Conservation (phyloP, 2,797 vertebrate genomes). For the Diceros bicornis region DNA sequence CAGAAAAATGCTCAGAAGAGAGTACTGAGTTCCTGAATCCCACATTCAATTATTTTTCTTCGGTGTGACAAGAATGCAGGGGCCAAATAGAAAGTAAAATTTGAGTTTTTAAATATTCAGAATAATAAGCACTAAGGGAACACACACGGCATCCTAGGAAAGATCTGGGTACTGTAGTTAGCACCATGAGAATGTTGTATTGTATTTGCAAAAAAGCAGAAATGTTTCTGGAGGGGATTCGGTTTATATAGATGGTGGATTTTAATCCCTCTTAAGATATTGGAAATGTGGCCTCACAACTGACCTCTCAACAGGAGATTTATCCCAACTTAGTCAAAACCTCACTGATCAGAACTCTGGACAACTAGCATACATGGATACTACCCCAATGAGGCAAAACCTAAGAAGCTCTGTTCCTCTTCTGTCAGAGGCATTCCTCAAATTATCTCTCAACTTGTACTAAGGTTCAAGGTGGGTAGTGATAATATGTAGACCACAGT, state of each 20-base stretch:
- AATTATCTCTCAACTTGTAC: background rate
- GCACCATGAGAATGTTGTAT: background rate
- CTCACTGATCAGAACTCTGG: background rate
- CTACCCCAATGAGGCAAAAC: background rate
- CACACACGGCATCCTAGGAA: background rate
- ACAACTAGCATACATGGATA: background rate
- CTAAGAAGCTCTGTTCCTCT: background rate
- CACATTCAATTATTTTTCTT: conserved; percentile 19
- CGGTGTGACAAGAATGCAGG: background rate
- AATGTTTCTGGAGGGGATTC: background rate
- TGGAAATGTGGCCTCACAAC: background rate
- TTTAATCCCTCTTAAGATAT: conserved; percentile 2
- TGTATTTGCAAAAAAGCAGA: conserved; percentile 27
- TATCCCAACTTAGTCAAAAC: background rate
- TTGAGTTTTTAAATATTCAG: conserved; percentile 51
- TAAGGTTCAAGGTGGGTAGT: background rate
- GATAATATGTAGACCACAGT: background rate
- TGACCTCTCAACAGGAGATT: background rate
- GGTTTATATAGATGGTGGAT: background rate
- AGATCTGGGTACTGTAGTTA: background rate
- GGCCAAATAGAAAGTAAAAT: conserved; percentile 17
- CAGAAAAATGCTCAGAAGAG: background rate
- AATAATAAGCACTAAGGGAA: background rate
- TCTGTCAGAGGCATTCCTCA: background rate
- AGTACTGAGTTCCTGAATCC: background rate